These are phyloP conservation scores for Pterobdella sp. DNA, from an alignment of 2,888 invertebrate species.

Conservation along the genomic window DNA sequence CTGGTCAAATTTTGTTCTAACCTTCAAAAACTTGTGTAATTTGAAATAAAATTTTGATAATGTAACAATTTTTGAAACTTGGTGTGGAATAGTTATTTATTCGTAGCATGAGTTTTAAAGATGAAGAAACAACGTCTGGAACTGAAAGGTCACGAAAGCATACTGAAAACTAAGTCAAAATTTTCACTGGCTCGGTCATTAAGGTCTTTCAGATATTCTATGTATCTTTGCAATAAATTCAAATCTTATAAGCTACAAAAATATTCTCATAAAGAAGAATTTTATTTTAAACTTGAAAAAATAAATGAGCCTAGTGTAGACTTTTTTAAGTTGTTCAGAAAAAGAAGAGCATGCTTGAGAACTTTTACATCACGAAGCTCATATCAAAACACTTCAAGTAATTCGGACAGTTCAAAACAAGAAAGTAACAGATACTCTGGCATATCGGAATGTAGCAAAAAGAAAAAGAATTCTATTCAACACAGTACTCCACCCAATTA, in stretches of 20 bases:
- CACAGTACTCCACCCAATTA: background rate
- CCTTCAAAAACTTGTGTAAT: too few relatives aligned
- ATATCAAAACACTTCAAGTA: background rate
- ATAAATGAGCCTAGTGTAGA: background rate
- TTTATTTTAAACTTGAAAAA: background rate
- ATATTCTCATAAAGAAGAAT: background rate
- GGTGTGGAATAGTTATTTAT: too few relatives aligned
- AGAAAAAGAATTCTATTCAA: background rate
- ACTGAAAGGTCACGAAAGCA: too few relatives aligned
- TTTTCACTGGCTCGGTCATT: too few relatives aligned
- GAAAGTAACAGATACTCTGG: background rate
- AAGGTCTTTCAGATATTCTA: too few relatives aligned
- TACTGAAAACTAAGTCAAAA: too few relatives aligned
- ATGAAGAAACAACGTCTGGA: too few relatives aligned
- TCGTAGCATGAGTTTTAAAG: too few relatives aligned
- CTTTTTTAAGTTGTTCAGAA: background rate
- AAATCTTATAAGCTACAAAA: background rate
- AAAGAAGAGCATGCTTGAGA: too few relatives aligned
- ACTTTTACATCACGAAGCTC: background rate
- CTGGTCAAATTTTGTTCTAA: too few relatives aligned
- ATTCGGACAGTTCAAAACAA: background rate
- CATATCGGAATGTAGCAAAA: background rate
- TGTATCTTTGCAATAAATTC: background rate
- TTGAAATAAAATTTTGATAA: too few relatives aligned
- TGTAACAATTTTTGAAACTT: too few relatives aligned